Evolutionary conservation across 2,113 vertebrate genomes (phyloP), one percentile per base, ranked within the genome.

Genomic region (Proteles cristata): DNA sequence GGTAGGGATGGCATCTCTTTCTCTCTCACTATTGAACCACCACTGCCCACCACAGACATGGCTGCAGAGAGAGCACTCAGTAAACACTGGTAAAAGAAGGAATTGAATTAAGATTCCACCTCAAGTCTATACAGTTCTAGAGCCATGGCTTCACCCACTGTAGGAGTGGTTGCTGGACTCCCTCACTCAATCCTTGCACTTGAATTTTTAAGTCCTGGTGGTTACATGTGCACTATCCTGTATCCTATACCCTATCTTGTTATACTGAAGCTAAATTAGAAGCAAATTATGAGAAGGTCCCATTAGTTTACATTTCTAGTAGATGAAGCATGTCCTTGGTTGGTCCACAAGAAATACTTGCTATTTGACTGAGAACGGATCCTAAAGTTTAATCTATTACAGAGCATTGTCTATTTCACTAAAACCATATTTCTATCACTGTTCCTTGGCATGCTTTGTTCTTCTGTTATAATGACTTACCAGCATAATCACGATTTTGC

Each of bases 371-470:
- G 48, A 12, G 53, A 94, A 48, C 45, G 65, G 31, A 90, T 58
- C 55, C 21, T 35, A 31, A 92, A 65, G 7, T 76, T 90, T 5
- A 33, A 26, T 53, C 43, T 77, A 5, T 61, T 26, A 39, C 31
- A 35, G 16, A 84, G 53, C 23, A 50, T 15, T 33, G 14, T 76
- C 8, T 79, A 2, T 83, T 50, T 66, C 23, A n/a, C 28, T 45
- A 50, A 82, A 12, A 31, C 12, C 17, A 0, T 69, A 50, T 69
- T 95, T 23, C 35, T 68, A 12, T 66, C 68, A 31, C 4, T 50
- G 5, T 93, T 66, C 14, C 23, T 69, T 86, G 66, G 3, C 45
- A 19, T 88, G 14, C 80, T 86, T 96, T 97, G 58, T 2, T 96
- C 6, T 96, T 77, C 45, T 74, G 1, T 71, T 97, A 5, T 63